Evolutionary conservation across 2,888 invertebrate genomes (phyloP).

Genomic region (Meganola albula): DNA sequence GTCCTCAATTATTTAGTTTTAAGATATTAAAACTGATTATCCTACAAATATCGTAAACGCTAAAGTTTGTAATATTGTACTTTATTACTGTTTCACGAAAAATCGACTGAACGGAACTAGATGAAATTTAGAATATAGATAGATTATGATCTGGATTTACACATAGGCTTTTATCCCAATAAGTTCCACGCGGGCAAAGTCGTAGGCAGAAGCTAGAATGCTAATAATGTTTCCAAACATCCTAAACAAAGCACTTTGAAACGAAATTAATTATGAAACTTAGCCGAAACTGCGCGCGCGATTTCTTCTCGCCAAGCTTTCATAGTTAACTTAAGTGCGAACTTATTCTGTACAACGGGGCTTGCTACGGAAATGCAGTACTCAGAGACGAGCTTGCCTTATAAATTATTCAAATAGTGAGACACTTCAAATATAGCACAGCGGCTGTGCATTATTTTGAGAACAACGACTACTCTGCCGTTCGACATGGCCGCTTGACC

Average conservation of each 20-base stretch:
- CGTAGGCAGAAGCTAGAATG: no score
- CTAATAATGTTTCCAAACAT: neutral
- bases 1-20: no score
- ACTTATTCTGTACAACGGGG: conserved; percentile 44
- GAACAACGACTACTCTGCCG: conserved; percentile 48
- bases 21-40: no score
- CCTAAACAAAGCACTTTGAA: neutral
- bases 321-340: conserved; percentile 39
- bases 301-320: conserved; percentile 27
- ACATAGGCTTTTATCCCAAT: no score
- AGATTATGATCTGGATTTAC: no score
- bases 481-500: conserved; percentile 42
- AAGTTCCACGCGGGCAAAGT: no score
- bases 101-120: no score
- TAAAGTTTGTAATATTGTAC: no score
- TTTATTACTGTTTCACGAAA: no score
- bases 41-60: no score
- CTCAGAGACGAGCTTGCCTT: conserved; percentile 61
- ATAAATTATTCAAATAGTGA: conserved; percentile 75
- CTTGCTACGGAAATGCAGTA: conserved; percentile 62
- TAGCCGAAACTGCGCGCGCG: conserved; percentile 15
- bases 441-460: conserved; percentile 64
- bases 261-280: conserved; percentile 7
- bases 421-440: conserved; percentile 72
- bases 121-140: no score